Percentiles rank a stretch among this genome's conserved stretches.
phyloP scores from a whole-genome alignment of 2,113 vertebrate genomes.

The Dolichotis patagonum region DNA sequence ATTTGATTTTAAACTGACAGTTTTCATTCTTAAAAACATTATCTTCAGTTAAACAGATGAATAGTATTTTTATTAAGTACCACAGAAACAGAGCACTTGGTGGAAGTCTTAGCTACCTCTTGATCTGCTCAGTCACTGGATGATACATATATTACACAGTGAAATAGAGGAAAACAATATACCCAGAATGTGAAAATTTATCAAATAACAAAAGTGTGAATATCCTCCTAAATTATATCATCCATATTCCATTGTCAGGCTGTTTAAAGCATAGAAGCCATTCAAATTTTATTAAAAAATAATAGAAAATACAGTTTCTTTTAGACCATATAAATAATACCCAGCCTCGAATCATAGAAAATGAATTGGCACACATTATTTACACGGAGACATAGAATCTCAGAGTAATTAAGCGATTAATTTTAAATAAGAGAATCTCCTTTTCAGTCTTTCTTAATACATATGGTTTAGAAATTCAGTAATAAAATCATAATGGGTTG shows the following conservation, averaged over 20 bases:
- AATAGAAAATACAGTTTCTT: slow-evolving; percentile 36
- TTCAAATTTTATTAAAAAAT: background rate
- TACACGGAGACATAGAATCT: background rate
- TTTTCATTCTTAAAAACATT: slow-evolving; percentile 37
- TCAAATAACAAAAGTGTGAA: background rate
- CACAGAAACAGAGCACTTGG: background rate
- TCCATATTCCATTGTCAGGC: background rate
- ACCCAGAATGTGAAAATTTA: background rate
- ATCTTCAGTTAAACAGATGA: slow-evolving; percentile 18
- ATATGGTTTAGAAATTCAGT: slow-evolving; percentile 37
- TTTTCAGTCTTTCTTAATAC: slow-evolving; percentile 31
- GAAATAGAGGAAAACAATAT: background rate
- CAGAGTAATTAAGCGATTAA: slow-evolving; percentile 50
- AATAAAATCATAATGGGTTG: slow-evolving; percentile 42
- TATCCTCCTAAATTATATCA: background rate
- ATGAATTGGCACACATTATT: background rate
- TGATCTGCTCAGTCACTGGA: background rate
- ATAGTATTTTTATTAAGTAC: slow-evolving; percentile 18
- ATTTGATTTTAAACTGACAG: slow-evolving; percentile 33
- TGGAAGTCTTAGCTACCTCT: background rate
- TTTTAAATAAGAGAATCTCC: slow-evolving; percentile 45
- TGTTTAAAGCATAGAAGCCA: background rate
- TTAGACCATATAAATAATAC: background rate
- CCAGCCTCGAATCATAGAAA: background rate
- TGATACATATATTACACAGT: background rate